phyloP scores from a whole-genome alignment of 2,797 vertebrate genomes.

The Crocidura indochinensis region DNA sequence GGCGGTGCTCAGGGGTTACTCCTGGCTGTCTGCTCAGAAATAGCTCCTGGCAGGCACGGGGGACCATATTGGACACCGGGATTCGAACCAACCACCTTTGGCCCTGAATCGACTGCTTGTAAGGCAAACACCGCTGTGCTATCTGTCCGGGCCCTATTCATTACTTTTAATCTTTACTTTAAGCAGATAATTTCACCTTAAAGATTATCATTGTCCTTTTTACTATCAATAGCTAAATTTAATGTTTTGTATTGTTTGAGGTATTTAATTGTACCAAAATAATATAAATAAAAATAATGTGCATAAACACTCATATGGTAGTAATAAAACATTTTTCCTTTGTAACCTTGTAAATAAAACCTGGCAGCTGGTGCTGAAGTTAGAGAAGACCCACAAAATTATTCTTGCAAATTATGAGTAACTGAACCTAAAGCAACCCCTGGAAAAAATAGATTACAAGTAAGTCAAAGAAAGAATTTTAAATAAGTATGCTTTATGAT shows the following conservation, averaged over 20 bases:
- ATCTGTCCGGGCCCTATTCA: no score
- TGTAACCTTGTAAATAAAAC: constrained; percentile 55
- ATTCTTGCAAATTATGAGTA: constrained; percentile 69
- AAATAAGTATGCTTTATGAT: constrained; percentile 61
- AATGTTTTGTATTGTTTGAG: constrained; percentile 37
- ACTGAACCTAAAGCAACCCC: constrained; percentile 40
- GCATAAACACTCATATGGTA: constrained; percentile 41
- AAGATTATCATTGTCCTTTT: constrained; percentile 31
- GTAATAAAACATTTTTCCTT: constrained; percentile 57
- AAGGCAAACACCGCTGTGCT: no score
- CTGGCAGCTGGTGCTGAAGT: constrained; percentile 23
- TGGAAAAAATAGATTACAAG: constrained; percentile 43
- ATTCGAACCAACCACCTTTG: no score
- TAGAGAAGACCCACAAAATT: constrained; percentile 59
- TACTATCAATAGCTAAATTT: constrained; percentile 25
- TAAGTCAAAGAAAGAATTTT: constrained; percentile 64
- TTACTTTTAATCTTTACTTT: neutral
- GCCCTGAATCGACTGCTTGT: no score
- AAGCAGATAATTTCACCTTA: constrained; percentile 30
- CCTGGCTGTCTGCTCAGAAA: no score
- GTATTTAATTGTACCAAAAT: neutral
- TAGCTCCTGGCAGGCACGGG: no score
- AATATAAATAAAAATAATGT: constrained; percentile 53
- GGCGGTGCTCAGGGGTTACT: no score
- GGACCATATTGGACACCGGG: no score